Base-by-base conservation (phyloP, 2,888 invertebrate species). In the Crossocerus cetratus region DNA sequence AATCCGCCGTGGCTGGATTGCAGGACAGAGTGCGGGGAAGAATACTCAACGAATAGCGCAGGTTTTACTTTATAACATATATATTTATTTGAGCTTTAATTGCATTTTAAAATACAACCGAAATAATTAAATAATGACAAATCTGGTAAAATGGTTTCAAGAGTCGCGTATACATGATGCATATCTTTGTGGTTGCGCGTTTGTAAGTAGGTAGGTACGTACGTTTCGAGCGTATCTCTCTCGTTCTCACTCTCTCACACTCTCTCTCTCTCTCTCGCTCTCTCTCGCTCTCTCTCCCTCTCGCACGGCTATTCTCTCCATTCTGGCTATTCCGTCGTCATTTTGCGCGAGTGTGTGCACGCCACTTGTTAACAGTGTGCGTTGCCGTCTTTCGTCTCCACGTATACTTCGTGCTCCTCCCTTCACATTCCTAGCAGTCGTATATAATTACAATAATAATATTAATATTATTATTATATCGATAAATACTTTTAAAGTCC, bases 31-130 rank as follows among this genome's bases (percentile, higher is more conserved):
- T 1, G 16, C 4, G 14, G 61, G n/a, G 53, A 32, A 13, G 53
- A 18, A 32, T 2, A 11, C 3, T 16, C 11, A 22, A 20, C 21
- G 49, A 16, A 53, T 21, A 56, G n/a, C 32, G 69, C 45, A 32
- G n/a, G 14, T 59, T 62, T 82, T 91, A 93, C 93, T 94, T 94
- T 94, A 94, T 94, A 94, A 94, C 94, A 94, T 94, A 94, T 93
- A 93, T 94, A 94, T 94, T 94, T 94, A 94, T 94, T 94, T 95
- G 94, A 94, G 94, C 94, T 94, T 94, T 94, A 94, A 94, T 94
- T 94, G 94, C 94, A 94, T 94, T 94, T 93, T 94, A 94, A 94
- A 94, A 93, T 94, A 94, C 94, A 94, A 94, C 94, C 88, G 94
- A 94, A 94, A 94, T 94, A 94, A 89, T 94, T 94, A 94, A 94